Base-by-base conservation (phyloP, 2,888 invertebrate species). In the Parapristionchus giblindavisi region DNA sequence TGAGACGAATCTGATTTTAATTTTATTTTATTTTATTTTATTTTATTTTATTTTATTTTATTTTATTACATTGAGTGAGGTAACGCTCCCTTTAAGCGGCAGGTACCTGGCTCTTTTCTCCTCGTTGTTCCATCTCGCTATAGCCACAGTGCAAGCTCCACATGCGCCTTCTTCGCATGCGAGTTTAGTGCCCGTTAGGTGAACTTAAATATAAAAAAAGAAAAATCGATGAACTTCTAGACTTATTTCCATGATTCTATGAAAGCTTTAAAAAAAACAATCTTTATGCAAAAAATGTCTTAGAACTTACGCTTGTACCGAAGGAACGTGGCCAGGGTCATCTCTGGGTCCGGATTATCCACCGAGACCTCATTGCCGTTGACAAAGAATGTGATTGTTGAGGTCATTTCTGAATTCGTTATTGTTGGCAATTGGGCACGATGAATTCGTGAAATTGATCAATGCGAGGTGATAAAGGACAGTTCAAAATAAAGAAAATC, bases 91-190 rank as follows among this genome's bases (percentile, higher is more conserved):
- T n/a, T n/a, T n/a, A n/a, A n/a, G n/a, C n/a, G n/a, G n/a, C 43
- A 6, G 3, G 11, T 36, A 76, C 76, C 27, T 48, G 5, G 76
- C 68, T 34, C 63, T 77, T 43, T 75, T 65, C 32, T 52, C 48
- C 17, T 52, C 51, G 21, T 32, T 38, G 68, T 80, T 75, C 80
- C 80, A 81, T 56, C 75, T 79, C 6, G 80, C 83, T 11, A 96
- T 90, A 93, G 96, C 94, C 0, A 96, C 94, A 0, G 96, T 96
- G 87, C 96, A 96, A 0, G 95, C 95, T 0, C 96, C 96, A 87
- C 96, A 96, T 2, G 95, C 95, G 36, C 96, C 96, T 90, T 96
- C 96, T 0, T 93, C 94, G 87, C 96, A 96, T 38, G 94, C 95
- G 78, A 95, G 90, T 90, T 96, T 96, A 3, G 95, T 94, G n/a